These are phyloP conservation scores for Lottia gigantea DNA, from an alignment of 2,888 invertebrate species.

Conservation along the genomic window DNA sequence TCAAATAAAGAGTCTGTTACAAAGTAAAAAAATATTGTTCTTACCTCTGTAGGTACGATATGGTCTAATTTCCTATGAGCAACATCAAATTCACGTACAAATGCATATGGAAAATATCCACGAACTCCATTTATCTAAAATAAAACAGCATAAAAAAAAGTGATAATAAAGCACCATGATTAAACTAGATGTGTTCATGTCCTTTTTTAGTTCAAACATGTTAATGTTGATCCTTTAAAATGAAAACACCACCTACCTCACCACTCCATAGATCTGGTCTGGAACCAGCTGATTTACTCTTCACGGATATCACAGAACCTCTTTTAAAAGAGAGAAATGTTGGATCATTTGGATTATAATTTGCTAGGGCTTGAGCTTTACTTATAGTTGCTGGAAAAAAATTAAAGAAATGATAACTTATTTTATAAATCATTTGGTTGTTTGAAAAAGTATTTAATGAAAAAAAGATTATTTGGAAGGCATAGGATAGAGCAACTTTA, in stretches of 20 bases:
- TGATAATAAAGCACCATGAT: not conserved
- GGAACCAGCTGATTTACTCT: slow-evolving; percentile 55
- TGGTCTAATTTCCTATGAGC: slow-evolving; percentile 41
- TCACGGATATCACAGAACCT: slow-evolving; percentile 44
- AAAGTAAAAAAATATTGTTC: not conserved
- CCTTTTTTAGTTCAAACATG: no score
- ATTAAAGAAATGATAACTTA: slow-evolving; percentile 10
- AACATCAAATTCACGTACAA: slow-evolving; percentile 53
- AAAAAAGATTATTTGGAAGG: no score
- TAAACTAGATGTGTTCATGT: no score
- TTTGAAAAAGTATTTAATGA: no score
- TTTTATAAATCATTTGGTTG: not conserved
- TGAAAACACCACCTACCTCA: slow-evolving; percentile 38
- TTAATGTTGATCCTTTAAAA: no score
- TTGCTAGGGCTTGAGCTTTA: slow-evolving; percentile 45
- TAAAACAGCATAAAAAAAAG: not conserved
- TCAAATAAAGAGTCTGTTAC: no score
- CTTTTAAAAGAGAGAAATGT: slow-evolving; percentile 45
- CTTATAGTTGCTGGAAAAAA: slow-evolving; percentile 44
- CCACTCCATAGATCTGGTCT: slow-evolving; percentile 56
- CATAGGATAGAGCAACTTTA: no score
- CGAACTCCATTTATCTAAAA: slow-evolving; percentile 47
- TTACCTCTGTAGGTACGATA: slow-evolving; percentile 52
- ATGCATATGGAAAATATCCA: slow-evolving; percentile 58
- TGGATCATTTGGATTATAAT: slow-evolving; percentile 44